These are phyloP conservation scores for Dendrolimus kikuchii DNA, from an alignment of 1,140 invertebrate species.

Conservation along the genomic window DNA sequence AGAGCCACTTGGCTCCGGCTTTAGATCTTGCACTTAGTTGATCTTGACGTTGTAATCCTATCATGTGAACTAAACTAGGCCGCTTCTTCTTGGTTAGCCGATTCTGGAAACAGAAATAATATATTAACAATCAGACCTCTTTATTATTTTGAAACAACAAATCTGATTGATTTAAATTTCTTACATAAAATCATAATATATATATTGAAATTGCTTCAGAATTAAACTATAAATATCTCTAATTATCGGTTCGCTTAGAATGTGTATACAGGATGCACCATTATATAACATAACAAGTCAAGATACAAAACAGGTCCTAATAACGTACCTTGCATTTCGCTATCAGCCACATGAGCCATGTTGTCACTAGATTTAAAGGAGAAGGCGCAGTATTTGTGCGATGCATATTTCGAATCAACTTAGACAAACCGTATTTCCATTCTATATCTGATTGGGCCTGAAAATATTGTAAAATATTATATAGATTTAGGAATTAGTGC, in stretches of 20 bases:
- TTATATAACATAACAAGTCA: neutral
- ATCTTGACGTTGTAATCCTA: conserved; percentile 78
- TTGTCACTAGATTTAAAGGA: conserved; percentile 96
- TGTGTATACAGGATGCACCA: too few relatives aligned
- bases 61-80: conserved; percentile 86
- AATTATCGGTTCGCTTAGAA: too few relatives aligned
- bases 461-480: conserved; percentile 20
- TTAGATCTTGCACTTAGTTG: conserved; percentile 85
- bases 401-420: conserved; percentile 99
- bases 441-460: conserved; percentile 99
- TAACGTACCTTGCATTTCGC: conserved; percentile 82
- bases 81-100: conserved; percentile 81
- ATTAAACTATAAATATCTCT: too few relatives aligned
- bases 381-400: conserved; percentile 97
- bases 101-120: conserved; percentile 51
- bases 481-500: too few relatives aligned
- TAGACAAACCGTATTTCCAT: conserved; percentile 99
- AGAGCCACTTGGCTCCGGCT: conserved; percentile 88
- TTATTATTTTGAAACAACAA: too few relatives aligned
- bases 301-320: neutral
- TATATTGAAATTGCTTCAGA: too few relatives aligned
- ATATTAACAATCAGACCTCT: conserved; percentile 4
- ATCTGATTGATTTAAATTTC: too few relatives aligned
- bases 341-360: conserved; percentile 89
- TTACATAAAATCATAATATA: too few relatives aligned